Conservation (phyloP, 2,113 vertebrate species). For the Rynchops niger region DNA sequence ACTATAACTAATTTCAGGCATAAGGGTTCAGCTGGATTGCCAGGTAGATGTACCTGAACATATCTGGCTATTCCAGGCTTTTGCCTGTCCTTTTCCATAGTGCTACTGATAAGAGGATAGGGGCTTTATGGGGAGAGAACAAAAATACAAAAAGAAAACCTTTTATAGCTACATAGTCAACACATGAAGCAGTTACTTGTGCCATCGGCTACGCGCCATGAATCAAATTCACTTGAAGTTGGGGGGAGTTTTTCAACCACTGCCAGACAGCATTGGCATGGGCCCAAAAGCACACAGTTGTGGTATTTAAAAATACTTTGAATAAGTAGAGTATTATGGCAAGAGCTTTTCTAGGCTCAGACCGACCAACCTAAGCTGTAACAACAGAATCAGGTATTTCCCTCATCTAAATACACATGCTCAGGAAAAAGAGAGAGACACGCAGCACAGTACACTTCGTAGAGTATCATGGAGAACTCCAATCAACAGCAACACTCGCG, state of each 20-base stretch:
- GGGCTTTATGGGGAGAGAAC: background rate
- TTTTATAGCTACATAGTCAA: background rate
- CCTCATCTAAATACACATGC: background rate
- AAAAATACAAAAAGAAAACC: background rate
- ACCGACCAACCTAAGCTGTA: background rate
- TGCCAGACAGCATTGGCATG: background rate
- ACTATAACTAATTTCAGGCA: background rate
- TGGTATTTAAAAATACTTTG: background rate
- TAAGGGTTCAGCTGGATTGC: background rate
- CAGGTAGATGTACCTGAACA: background rate
- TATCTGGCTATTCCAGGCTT: background rate
- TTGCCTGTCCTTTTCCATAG: background rate
- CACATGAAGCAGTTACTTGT: background rate
- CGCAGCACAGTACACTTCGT: fast-evolving
- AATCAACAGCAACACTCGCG: background rate
- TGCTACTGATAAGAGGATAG: background rate
- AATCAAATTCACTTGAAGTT: background rate
- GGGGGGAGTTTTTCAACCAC: background rate
- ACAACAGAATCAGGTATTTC: background rate
- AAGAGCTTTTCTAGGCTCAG: background rate
- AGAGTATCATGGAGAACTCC: background rate
- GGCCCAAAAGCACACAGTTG: background rate
- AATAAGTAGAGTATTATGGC: background rate
- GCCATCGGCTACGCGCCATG: background rate
- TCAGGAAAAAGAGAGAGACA: background rate